Conservation (phyloP, 2,888 invertebrate species). For the Fragum whitleyi region DNA sequence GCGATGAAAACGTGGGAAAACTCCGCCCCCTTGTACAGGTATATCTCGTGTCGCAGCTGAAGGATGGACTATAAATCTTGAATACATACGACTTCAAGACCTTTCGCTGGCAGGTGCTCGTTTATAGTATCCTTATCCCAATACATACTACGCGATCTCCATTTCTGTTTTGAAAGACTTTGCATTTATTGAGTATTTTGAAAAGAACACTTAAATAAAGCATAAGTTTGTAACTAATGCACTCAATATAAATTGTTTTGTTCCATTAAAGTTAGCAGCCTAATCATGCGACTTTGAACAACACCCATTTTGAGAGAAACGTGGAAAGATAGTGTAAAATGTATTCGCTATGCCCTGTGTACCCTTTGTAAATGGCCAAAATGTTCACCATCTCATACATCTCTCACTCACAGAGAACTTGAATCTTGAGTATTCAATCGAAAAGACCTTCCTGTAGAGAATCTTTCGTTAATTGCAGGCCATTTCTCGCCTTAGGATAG, state of each 20-base stretch:
- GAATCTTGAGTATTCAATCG: too few relatives aligned
- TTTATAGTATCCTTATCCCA: conserved; percentile 34
- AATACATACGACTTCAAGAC: conserved; percentile 56
- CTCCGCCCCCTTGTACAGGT: conserved; percentile 66
- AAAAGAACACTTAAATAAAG: not conserved
- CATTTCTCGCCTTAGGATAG: too few relatives aligned
- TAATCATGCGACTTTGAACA: too few relatives aligned
- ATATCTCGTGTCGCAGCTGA: conserved; percentile 45
- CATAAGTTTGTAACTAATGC: not conserved
- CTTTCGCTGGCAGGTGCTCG: conserved; percentile 59
- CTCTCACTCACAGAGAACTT: too few relatives aligned
- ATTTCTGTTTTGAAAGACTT: not conserved
- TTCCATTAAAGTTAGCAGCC: not conserved
- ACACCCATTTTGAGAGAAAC: too few relatives aligned
- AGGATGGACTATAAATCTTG: conserved; percentile 53
- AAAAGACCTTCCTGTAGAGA: too few relatives aligned
- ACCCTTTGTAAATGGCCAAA: too few relatives aligned
- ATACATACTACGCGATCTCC: not conserved
- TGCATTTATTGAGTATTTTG: not conserved
- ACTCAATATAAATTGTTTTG: too few relatives aligned
- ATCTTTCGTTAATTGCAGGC: too few relatives aligned
- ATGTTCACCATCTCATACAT: too few relatives aligned
- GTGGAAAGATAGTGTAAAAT: too few relatives aligned
- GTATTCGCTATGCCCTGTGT: too few relatives aligned
- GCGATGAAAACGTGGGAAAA: conserved; percentile 64